Conservation (phyloP, 2,888 invertebrate genomes). For the Meteorus colon region DNA sequence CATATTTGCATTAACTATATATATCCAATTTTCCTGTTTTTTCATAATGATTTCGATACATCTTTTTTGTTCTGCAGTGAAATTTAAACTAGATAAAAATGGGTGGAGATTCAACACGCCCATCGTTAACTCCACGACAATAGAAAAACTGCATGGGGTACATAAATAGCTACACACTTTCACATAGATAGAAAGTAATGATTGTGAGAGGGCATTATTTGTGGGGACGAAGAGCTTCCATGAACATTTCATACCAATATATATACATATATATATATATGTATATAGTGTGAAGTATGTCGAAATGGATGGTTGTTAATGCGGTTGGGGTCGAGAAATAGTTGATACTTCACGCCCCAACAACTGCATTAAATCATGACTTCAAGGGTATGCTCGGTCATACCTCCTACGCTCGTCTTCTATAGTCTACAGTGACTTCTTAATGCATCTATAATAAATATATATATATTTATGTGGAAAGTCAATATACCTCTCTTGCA, state of each 20-base stretch:
- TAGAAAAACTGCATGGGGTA: conserved; percentile 1
- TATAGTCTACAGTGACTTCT: neutral
- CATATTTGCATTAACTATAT: too few relatives aligned
- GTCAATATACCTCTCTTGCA: neutral
- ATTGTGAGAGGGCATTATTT: too few relatives aligned
- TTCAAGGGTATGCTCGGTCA: neutral
- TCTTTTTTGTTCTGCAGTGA: neutral
- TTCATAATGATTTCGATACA: too few relatives aligned
- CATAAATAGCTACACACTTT: neutral
- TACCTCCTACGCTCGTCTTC: neutral
- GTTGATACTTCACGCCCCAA: neutral
- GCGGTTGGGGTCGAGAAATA: too few relatives aligned
- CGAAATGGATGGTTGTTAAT: too few relatives aligned
- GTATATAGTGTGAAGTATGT: too few relatives aligned
- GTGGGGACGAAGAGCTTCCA: too few relatives aligned
- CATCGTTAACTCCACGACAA: neutral
- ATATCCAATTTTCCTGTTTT: too few relatives aligned
- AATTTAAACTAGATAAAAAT: neutral
- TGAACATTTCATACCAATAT: too few relatives aligned
- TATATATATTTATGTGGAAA: neutral
- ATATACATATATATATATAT: too few relatives aligned
- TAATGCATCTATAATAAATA: neutral
- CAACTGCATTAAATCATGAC: conserved; percentile 10
- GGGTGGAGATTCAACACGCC: neutral
- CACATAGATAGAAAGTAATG: neutral